These are phyloP conservation scores for Lanistes nyassanus DNA, from an alignment of 1,140 invertebrate species.

Conservation along the genomic window DNA sequence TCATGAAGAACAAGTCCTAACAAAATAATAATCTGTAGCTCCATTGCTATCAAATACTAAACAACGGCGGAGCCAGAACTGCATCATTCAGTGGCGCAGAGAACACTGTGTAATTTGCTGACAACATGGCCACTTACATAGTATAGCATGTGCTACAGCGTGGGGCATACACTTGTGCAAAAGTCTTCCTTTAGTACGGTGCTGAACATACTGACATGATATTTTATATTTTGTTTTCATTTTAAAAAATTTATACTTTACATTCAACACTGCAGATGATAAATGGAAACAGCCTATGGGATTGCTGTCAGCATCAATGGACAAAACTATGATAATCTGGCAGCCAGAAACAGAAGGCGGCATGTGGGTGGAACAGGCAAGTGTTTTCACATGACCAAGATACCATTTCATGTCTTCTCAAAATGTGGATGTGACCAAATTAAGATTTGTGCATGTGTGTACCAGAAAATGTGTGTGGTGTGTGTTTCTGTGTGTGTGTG, in stretches of 20 bases:
- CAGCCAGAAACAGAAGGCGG: slow-evolving; percentile 71
- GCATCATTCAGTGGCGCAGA: no score
- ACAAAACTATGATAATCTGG: slow-evolving; percentile 96
- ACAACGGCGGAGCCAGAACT: no score
- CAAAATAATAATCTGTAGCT: no score
- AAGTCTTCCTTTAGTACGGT: no score
- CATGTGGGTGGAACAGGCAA: slow-evolving; percentile 83
- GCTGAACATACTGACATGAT: no score
- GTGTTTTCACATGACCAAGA: background rate
- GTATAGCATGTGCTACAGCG: no score
- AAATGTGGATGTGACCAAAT: background rate
- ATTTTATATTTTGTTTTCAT: no score
- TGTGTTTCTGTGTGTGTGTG: background rate
- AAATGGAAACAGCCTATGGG: slow-evolving; percentile 53
- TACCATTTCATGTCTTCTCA: background rate
- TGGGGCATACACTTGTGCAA: no score
- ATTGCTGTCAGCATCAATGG: slow-evolving; percentile 90
- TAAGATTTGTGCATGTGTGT: background rate
- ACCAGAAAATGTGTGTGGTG: background rate
- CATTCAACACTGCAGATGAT: slow-evolving; percentile 7
- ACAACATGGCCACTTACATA: no score
- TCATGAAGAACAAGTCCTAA: no score
- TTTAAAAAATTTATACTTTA: slow-evolving; percentile 5
- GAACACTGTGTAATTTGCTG: no score
- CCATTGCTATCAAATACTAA: no score